Conservation (phyloP, 2,113 vertebrate species). For the Ploceus nigricollis region DNA sequence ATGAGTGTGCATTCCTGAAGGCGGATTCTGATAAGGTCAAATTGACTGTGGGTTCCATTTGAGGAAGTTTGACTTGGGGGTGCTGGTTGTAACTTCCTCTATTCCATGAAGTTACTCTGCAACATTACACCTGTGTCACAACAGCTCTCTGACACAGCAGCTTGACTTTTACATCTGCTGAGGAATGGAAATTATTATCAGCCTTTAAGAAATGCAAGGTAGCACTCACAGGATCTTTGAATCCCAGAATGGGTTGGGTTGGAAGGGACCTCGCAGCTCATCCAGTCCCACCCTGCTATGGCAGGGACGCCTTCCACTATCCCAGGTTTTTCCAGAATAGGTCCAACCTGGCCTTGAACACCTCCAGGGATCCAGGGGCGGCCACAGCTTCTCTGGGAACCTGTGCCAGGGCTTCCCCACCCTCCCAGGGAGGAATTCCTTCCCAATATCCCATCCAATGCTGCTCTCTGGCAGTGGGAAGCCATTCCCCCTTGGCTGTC, state of each 20-base stretch:
- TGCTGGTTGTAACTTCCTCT: slow-evolving; percentile 6
- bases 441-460: rapidly evolving
- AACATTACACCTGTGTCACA: neutral
- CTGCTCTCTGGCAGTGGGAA: neutral
- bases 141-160: rapidly evolving
- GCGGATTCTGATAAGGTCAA: neutral
- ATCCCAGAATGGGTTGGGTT: neutral
- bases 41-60: neutral
- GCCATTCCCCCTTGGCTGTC: neutral
- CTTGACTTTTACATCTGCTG: neutral
- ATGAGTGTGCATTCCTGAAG: slow-evolving; percentile 20
- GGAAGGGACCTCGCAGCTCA: neutral
- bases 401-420: neutral
- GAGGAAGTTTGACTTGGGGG: slow-evolving; percentile 11
- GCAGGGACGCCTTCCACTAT: neutral
- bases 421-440: neutral
- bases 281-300: neutral
- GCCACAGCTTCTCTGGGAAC: neutral
- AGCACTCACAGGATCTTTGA: neutral
- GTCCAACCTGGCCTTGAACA: neutral
- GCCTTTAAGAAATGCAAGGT: neutral
- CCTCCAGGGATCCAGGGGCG: neutral
- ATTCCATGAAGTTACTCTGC: neutral
- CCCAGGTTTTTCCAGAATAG: rapidly evolving
- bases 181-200: neutral